Base-by-base conservation (phyloP, 2,797 vertebrate species). In the Apogon talboti region DNA sequence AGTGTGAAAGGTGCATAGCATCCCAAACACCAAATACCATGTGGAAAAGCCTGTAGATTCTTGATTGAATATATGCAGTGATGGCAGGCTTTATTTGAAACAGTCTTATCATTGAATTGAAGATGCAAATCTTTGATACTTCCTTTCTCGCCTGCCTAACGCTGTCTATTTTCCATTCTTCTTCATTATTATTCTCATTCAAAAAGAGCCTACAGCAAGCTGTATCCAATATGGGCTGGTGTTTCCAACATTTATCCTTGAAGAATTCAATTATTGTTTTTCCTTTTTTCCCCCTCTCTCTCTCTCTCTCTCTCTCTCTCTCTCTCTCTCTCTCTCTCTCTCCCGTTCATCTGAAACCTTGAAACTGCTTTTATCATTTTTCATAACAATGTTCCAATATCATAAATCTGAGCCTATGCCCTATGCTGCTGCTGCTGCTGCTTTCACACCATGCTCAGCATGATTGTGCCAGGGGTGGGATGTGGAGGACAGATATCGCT, bases 211-310 rank as follows among this genome's bases (percentile, higher is more conserved):
- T 46, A 71, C 73, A 76, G 76, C 66, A 13, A 71, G 56, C 70
- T 58, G 66, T 71, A 52, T 68, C 64, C 74, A 81, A 71, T 66
- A 78, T 30, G 24, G 13, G 40, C 76, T 10, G 54, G 18, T 6
- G 11, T 76, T 16, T 78, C 44, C 68, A 58, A 78, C 81, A 51
- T 87, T 87, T 69, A 85, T 86, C 78, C 64, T 80, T n/a, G 62
- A 67, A 66, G 74, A 90, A 91, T 91, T 84, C 69, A 91, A 81
- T 90, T 85, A 76, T 58, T 16, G 35, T 60, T 86, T 68, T 43
- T 12, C 46, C 41, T 37, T 51, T 43, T 66, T 44, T 6, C 24
- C 6, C n/a, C 71, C 65, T 57, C 60, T 6, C 24, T 28, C 24
- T 28, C 24, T 28, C 24, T 28, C 24, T 62, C 1, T 0, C n/a